phyloP scores from a whole-genome alignment of 2,113 vertebrate genomes.

The Smithornis capensis region DNA sequence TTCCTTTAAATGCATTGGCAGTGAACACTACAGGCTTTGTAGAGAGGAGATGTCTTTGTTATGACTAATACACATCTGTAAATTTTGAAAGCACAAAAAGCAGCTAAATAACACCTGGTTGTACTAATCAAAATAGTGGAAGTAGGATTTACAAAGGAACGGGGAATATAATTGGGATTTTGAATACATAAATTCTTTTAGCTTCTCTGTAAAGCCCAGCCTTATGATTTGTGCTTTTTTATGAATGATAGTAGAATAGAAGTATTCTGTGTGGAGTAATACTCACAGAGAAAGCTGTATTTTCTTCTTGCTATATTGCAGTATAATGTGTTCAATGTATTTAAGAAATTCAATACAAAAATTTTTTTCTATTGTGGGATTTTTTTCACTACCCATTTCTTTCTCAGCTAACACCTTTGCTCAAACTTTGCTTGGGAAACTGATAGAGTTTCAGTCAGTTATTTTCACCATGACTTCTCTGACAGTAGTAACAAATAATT shows the following conservation, averaged over 20 bases:
- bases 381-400: neutral
- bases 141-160: neutral
- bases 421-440: neutral
- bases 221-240: neutral
- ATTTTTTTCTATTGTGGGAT: neutral
- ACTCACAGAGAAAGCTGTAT: neutral
- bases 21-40: neutral
- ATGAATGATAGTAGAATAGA: neutral
- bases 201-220: neutral
- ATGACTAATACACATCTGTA: neutral
- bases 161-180: neutral
- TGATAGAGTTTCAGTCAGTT: neutral
- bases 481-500: neutral
- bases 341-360: neutral
- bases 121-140: neutral
- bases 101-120: neutral
- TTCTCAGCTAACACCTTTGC: neutral
- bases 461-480: neutral
- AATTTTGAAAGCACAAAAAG: neutral
- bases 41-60: neutral
- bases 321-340: neutral
- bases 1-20: slow-evolving; percentile 42
- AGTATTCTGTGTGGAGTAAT: neutral
- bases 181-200: neutral
- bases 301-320: neutral